phyloP scores from a whole-genome alignment of 2,113 vertebrate genomes.

The Nothobranchius kuhntae region DNA sequence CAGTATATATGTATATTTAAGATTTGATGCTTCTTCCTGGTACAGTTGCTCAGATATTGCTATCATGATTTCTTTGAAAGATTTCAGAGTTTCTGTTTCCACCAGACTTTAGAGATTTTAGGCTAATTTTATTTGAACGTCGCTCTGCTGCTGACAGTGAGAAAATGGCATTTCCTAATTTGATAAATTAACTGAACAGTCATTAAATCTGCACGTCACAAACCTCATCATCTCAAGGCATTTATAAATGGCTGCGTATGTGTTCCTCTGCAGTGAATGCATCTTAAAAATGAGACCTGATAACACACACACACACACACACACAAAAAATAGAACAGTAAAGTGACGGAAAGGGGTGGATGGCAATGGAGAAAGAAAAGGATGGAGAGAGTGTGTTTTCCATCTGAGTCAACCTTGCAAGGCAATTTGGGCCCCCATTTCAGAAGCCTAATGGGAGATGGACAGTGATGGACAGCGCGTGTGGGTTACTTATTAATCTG shows the following conservation, averaged over 20 bases:
- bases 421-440: slow-evolving; percentile 80
- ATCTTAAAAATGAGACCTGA: slow-evolving; percentile 54
- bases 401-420: slow-evolving; percentile 74
- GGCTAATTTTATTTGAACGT: neutral
- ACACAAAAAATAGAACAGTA: slow-evolving; percentile 12
- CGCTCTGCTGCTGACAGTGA: neutral
- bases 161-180: neutral
- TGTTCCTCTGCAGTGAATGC: slow-evolving; percentile 22
- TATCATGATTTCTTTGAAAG: neutral
- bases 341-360: slow-evolving; percentile 35
- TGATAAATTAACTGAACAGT: neutral
- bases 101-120: neutral
- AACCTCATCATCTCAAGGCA: slow-evolving; percentile 5
- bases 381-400: slow-evolving; percentile 69
- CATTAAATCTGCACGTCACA: slow-evolving; percentile 15
- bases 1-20: neutral
- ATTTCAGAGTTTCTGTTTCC: slow-evolving; percentile 1
- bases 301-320: slow-evolving; percentile 19
- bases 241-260: slow-evolving; percentile 21
- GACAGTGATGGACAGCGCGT: slow-evolving; percentile 83
- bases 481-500: slow-evolving; percentile 84
- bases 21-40: neutral
- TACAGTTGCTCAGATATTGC: neutral
- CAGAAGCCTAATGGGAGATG: slow-evolving; percentile 82
- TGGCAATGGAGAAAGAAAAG: slow-evolving; percentile 45